These are phyloP conservation scores for Parauchenoglanis ngamensis DNA, from an alignment of 2,797 vertebrate species.

Conservation along the genomic window DNA sequence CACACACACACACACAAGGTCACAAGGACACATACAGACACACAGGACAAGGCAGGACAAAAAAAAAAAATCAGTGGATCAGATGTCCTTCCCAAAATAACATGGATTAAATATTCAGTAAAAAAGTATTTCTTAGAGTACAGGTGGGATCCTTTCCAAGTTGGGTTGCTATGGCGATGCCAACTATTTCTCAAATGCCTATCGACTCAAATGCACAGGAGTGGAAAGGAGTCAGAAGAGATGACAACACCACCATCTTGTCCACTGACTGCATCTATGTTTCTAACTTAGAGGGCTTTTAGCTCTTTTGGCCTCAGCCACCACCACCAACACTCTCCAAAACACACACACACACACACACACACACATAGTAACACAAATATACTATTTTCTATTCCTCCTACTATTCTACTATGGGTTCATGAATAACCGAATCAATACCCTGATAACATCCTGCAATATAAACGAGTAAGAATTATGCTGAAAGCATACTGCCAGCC, in stretches of 20 bases:
- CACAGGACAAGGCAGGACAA: not conserved
- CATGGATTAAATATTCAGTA: not conserved
- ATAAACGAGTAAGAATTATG: not conserved
- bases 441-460: not conserved
- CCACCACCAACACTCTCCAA: not conserved
- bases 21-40: not conserved
- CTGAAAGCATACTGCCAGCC: not conserved
- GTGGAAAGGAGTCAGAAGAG: not conserved
- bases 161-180: constrained; percentile 9
- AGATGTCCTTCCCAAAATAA: not conserved
- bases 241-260: not conserved
- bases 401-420: not conserved
- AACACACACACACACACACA: not conserved
- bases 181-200: constrained; percentile 5
- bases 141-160: not conserved
- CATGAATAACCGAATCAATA: constrained; percentile 1
- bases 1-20: not conserved
- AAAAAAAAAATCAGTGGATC: not conserved
- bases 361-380: not conserved
- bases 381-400: not conserved
- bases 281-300: not conserved
- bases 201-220: not conserved
- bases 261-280: not conserved
- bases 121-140: not conserved
- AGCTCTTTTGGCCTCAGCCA: not conserved